Base-by-base conservation (phyloP, 2,797 vertebrate species). In the Gadopsis bispinosus region DNA sequence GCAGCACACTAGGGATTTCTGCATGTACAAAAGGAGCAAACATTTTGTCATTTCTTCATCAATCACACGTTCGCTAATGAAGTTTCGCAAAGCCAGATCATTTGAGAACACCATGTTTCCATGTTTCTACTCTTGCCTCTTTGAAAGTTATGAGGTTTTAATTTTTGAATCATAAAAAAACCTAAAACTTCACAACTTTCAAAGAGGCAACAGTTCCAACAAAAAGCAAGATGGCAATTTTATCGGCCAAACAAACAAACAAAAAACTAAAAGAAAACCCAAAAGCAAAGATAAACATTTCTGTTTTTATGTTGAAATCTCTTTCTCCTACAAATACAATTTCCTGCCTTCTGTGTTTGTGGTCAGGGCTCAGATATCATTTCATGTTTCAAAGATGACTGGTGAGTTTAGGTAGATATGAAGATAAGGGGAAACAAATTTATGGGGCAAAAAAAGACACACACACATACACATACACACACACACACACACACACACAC, bases 1-100 rank as follows among this genome's bases (percentile, higher is more conserved):
- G 37, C 19, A 17, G 19, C 67, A 72, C 31, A 66, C 79, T 70
- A 43, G 8, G 13, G 67, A 74, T 68, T 43, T 75, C 64, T 39
- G 33, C 73, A 22, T 45, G 43, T n/a, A 45, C 41, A 54, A 69
- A 55, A 67, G 43, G 35, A 80, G 48, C 53, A 47, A 59, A 61
- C 16, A 22, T 20, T 1, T 43, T 55, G 56, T 26, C 17, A 69
- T 48, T 67, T 68, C 45, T 66, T 50, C 50, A 43, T 62, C 63
- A 43, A 65, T 72, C 55, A 22, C 1, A 6, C 12, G 26, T 33
- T 55, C 16, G 7, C 10, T 26, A 68, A 47, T 29, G 1, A 31
- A 43, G 26, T 63, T 76, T 71, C 10, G 12, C 51, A 66, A 50
- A 54, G 39, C 16, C n/a, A 48, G 33, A 53, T 22, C 17, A 22